Conservation (phyloP, 2,113 vertebrate genomes). For the Haemorhous mexicanus region DNA sequence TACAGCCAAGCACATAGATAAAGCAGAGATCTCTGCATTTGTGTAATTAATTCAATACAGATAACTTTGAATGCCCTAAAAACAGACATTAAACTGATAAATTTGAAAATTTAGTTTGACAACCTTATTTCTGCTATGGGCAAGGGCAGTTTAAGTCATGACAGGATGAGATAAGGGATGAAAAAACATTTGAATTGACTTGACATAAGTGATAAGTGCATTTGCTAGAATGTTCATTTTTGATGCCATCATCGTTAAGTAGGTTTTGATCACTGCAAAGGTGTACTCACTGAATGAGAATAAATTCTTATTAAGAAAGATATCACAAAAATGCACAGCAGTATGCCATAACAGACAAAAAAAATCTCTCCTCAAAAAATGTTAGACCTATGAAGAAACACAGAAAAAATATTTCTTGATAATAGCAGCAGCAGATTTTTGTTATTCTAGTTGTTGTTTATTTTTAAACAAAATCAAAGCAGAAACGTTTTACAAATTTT, state of each 20-base stretch:
- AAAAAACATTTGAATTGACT: conserved; percentile 25
- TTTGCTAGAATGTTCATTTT: background rate
- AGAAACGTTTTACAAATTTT: background rate
- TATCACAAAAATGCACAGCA: background rate
- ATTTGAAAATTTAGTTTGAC: conserved; percentile 67
- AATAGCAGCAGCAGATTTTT: background rate
- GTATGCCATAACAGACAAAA: background rate
- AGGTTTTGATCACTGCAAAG: background rate
- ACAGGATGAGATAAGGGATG: conserved; percentile 19
- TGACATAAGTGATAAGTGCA: background rate
- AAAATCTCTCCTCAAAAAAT: background rate
- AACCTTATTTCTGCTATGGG: conserved; percentile 60
- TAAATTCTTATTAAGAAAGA: background rate
- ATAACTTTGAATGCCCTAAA: conserved; percentile 62
- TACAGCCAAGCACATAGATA: conserved; percentile 40
- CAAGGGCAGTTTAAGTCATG: conserved; percentile 67
- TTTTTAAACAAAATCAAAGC: background rate
- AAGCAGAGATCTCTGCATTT: conserved; percentile 40
- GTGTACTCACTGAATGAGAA: background rate
- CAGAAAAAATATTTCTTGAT: background rate
- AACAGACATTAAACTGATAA: conserved; percentile 54
- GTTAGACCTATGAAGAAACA: background rate
- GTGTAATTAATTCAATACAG: conserved; percentile 67
- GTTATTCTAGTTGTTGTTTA: background rate
- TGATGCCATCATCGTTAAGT: background rate